These are phyloP conservation scores for Platyrinchus mystaceus DNA, from an alignment of 2,797 vertebrate species.

Conservation along the genomic window DNA sequence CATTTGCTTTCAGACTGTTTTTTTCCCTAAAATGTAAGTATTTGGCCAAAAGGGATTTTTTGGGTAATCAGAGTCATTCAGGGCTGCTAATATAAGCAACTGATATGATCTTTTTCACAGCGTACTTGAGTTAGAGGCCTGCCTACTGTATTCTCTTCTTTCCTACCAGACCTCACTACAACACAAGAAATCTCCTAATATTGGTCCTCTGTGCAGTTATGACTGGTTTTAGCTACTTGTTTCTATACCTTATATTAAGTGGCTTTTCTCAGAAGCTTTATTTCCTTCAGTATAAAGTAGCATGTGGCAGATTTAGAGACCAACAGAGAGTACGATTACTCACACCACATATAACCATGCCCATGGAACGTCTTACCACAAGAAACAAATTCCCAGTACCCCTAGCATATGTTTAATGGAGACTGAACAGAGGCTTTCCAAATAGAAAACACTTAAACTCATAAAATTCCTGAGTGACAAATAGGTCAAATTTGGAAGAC, in stretches of 20 bases:
- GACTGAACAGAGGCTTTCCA: not conserved
- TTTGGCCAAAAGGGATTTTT: not conserved
- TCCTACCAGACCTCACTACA: not conserved
- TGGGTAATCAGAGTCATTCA: too few species aligned
- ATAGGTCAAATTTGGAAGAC: not conserved
- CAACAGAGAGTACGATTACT: not conserved
- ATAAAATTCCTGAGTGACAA: not conserved
- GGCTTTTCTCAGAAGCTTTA: not conserved
- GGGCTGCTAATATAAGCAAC: not conserved
- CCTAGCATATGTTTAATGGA: not conserved
- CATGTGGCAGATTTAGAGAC: not conserved
- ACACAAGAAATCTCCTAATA: not conserved
- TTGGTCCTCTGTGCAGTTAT: not conserved
- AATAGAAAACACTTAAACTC: not conserved
- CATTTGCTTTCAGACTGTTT: not conserved
- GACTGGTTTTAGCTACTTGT: not conserved
- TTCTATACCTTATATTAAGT: not conserved
- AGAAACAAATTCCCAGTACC: not conserved
- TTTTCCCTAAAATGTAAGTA: not conserved
- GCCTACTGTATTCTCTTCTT: not conserved
- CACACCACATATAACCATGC: not conserved
- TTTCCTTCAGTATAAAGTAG: not conserved
- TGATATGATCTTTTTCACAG: not conserved
- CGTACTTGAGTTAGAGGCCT: not conserved
- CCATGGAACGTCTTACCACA: not conserved